A percentile compares a stretch with the other conserved stretches of the same genome.
Conservation (phyloP, 2,113 vertebrate species). For the Mohoua ochrocephala region DNA sequence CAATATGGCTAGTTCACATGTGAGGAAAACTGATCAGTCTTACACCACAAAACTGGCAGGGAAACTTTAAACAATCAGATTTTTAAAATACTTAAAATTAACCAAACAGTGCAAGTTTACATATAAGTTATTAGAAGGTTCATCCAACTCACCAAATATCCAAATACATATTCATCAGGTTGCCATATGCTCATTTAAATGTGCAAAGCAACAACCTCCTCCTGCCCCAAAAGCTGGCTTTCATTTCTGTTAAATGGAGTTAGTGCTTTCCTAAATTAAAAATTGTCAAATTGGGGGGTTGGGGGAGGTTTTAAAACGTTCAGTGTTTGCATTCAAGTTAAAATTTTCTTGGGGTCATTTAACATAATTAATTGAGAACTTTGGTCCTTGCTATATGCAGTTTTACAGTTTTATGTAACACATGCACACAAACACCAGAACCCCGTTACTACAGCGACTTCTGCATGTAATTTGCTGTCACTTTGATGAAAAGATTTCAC, state of each 20-base stretch:
- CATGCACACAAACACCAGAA: not conserved
- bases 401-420: not conserved
- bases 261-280: not conserved
- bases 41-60: not conserved
- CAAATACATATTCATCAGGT: not conserved
- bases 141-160: not conserved
- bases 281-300: too few relatives aligned
- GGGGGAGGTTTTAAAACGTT: not conserved
- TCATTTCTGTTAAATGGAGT: not conserved
- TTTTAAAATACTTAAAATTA: not conserved
- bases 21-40: not conserved
- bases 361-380: not conserved
- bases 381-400: accelerated
- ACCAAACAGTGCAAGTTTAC: not conserved
- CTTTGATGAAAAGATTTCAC: not conserved
- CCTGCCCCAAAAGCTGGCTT: not conserved
- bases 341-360: not conserved
- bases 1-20: not conserved
- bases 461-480: not conserved
- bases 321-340: not conserved
- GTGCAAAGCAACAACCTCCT: not conserved
- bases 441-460: not conserved
- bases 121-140: not conserved
- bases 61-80: not conserved
- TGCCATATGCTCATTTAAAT: not conserved